Evolutionary conservation across 2,797 vertebrate genomes (phyloP).

Genomic region (Eurystomus glaucurus): DNA sequence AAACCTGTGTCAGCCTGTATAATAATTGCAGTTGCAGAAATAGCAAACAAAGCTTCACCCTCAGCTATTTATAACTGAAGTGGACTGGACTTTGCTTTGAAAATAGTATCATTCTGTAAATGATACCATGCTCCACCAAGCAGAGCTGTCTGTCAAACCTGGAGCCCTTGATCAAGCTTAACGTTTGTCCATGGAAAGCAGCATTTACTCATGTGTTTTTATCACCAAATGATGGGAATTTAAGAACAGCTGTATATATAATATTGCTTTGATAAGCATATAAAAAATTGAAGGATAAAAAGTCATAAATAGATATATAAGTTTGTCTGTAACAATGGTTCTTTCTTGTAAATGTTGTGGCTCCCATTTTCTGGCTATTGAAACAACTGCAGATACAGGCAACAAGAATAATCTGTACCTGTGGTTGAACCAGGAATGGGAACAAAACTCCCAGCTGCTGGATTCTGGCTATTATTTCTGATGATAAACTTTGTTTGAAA

Average conservation of each 20-base stretch:
- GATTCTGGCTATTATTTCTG: not conserved
- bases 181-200: not conserved
- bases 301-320: not conserved
- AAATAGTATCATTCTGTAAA: conserved; percentile 1
- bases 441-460: not conserved
- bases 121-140: not conserved
- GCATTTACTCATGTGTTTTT: not conserved
- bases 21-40: conserved; percentile 8
- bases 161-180: not conserved
- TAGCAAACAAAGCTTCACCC: not conserved
- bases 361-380: not conserved
- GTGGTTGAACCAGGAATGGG: not conserved
- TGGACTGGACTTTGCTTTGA: not conserved
- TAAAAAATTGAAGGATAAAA: not conserved
- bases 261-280: not conserved
- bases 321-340: not conserved
- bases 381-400: not conserved
- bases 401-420: not conserved
- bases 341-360: not conserved
- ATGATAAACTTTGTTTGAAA: not conserved
- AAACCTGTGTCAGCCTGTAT: not conserved
- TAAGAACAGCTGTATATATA: not conserved
- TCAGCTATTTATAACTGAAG: not conserved
- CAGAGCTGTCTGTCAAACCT: not conserved
- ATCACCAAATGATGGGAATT: not conserved